Conservation (phyloP, 2,888 invertebrate genomes). For the Andrena bucephala region DNA sequence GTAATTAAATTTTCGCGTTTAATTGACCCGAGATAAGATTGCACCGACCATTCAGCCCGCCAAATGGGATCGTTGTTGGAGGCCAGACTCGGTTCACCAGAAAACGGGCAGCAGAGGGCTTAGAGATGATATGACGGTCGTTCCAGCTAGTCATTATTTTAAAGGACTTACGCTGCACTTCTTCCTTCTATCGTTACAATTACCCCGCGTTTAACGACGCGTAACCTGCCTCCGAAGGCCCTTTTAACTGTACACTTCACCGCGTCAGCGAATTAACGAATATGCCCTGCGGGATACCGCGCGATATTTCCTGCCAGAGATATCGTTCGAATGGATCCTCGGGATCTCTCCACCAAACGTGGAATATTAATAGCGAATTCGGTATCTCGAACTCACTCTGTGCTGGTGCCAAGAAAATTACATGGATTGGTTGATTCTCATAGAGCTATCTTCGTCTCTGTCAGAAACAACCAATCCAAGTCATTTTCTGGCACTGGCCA, state of each 20-base stretch:
- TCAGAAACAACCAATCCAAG: too few species aligned
- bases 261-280: constrained; percentile 9
- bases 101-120: constrained; percentile 7
- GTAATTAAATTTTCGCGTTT: constrained; percentile 10
- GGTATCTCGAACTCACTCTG: too few species aligned
- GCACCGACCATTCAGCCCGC: background rate
- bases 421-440: too few species aligned
- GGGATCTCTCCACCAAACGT: background rate
- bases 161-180: constrained; percentile 47
- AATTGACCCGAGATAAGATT: constrained; percentile 9
- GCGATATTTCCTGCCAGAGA: background rate
- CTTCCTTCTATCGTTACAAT: constrained; percentile 45
- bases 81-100: background rate
- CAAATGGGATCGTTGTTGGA: background rate
- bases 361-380: too few species aligned
- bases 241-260: background rate
- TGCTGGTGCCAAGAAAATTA: too few species aligned
- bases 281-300: background rate
- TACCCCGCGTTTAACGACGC: constrained; percentile 50
- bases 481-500: too few species aligned
- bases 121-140: constrained; percentile 50
- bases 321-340: background rate
- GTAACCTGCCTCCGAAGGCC: constrained; percentile 15
- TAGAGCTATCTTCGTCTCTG: too few species aligned
- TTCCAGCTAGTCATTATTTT: constrained; percentile 54